phyloP scores from a whole-genome alignment of 2,797 vertebrate species.

The Scyliorhinus canicula region DNA sequence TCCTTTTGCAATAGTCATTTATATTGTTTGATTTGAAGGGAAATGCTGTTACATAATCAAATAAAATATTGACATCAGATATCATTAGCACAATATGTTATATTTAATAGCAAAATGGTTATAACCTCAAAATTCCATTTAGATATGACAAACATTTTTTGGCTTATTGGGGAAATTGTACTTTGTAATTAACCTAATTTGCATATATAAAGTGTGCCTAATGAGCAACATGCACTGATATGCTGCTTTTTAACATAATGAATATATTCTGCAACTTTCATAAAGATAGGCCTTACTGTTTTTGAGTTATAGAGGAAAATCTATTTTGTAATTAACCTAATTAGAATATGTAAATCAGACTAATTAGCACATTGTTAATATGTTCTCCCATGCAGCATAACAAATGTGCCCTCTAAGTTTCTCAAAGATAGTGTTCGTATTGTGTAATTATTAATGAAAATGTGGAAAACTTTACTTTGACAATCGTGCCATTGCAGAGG shows the following conservation, averaged over 20 bases:
- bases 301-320: conserved; percentile 37
- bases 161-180: conserved; percentile 36
- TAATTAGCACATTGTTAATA: conserved; percentile 39
- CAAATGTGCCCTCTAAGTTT: conserved; percentile 38
- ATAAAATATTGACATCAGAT: conserved; percentile 11
- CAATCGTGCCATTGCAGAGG: background rate
- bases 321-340: conserved; percentile 39
- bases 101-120: conserved; percentile 29
- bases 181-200: conserved; percentile 37
- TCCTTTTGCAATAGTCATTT: background rate
- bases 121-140: conserved; percentile 33
- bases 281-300: conserved; percentile 36
- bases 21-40: background rate
- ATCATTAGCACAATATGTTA: conserved; percentile 25
- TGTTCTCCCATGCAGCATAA: conserved; percentile 36
- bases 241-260: conserved; percentile 37
- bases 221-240: conserved; percentile 35
- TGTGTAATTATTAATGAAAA: conserved; percentile 34
- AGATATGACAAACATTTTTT: conserved; percentile 36
- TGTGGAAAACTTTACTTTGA: conserved; percentile 19
- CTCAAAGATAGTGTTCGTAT: conserved; percentile 30
- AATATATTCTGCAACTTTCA: conserved; percentile 37
- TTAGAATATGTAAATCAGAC: conserved; percentile 37
- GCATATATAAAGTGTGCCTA: conserved; percentile 36
- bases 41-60: conserved; percentile 14